Percentiles rank a stretch among this genome's conserved stretches.
phyloP scores from a whole-genome alignment of 2,888 invertebrate species.

The Nemotelus pantherinus region DNA sequence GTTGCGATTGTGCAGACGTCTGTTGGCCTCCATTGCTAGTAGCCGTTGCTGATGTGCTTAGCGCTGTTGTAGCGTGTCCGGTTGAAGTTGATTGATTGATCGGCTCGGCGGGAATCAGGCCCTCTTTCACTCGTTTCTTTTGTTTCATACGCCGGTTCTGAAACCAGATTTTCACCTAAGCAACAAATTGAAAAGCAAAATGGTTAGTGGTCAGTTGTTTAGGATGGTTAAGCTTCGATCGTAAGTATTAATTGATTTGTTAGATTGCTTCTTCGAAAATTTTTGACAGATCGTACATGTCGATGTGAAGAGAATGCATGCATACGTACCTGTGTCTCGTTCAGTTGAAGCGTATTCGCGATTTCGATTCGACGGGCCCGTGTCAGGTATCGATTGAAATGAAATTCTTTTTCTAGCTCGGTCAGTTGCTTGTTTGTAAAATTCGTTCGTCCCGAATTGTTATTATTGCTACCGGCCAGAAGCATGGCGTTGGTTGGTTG shows the following conservation, averaged over 20 bases:
- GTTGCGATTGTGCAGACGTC: constrained; percentile 50
- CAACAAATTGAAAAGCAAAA: constrained; percentile 17
- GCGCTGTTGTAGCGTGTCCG: constrained; percentile 54
- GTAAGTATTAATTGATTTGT: constrained; percentile 28
- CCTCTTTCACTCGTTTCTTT: constrained; percentile 96
- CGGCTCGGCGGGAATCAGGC: constrained; percentile 75
- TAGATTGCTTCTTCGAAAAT: constrained; percentile 65
- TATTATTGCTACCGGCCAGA: constrained; percentile 61
- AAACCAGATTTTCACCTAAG: constrained; percentile 93
- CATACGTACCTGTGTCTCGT: constrained; percentile 83
- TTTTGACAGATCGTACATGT: not conserved
- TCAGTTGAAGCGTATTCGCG: constrained; percentile 93
- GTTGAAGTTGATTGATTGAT: constrained; percentile 66
- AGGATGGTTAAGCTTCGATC: not conserved
- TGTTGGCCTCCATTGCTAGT: constrained; percentile 17
- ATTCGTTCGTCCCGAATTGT: constrained; percentile 93
- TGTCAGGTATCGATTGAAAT: constrained; percentile 98
- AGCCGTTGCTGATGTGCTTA: constrained; percentile 50
- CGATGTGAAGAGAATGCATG: too few species aligned
- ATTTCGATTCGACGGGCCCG: constrained; percentile 97
- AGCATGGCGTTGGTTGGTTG: constrained; percentile 57
- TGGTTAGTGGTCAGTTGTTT: not conserved
- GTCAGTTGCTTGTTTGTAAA: constrained; percentile 99
- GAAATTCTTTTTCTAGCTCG: constrained; percentile 98
- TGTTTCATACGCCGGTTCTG: constrained; percentile 99